Evolutionary conservation across 2,888 invertebrate genomes (phyloP), one percentile per base, ranked within the genome.

Genomic region (Melieria omissa): DNA sequence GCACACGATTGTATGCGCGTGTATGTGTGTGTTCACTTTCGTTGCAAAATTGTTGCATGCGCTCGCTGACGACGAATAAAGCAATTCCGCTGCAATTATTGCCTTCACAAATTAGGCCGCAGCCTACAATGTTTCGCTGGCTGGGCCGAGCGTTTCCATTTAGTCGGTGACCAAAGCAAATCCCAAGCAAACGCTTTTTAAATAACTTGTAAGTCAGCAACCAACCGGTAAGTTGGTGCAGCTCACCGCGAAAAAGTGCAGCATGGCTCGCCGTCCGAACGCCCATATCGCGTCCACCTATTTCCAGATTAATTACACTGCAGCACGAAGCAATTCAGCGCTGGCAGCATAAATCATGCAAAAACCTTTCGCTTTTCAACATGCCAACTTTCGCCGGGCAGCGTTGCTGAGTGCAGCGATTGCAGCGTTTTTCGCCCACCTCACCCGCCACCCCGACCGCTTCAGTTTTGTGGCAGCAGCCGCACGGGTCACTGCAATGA

Each of bases 301-400:
- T 29, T 29, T 29, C 29, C 29, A 73, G 75, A 75, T 73, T 75
- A 75, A 75, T 75, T 75, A 67, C 70, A 70, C 73, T 70, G 72
- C 73, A 75, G 65, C 75, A 75, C 72, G 75, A 75, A 72, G 61
- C 68, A 67, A 71, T 73, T 70, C 71, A 66, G 66, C 61, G 64
- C 54, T 47, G 67, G 66, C 67, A 70, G 63, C 67, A 73, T 73
- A 75, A 73, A 75, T 75, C 75, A 75, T 75, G 75, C 72, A 73
- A 70, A 60, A 66, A 52, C 71, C 74, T 73, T 75, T 75, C 74
- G 71, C 74, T 75, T 75, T 74, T 71, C 66, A 71, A 71, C 62
- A 72, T 45, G 72, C 58, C 63, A 67, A 63, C 62, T 67, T 63
- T 65, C 63, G 58, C 57, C 45, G 54, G 44, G 7, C 58, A 64